Percentiles rank a stretch among this genome's conserved stretches.
Evolutionary conservation across 1,140 invertebrate species (phyloP).

Genomic region (Tetramorium alpestre): DNA sequence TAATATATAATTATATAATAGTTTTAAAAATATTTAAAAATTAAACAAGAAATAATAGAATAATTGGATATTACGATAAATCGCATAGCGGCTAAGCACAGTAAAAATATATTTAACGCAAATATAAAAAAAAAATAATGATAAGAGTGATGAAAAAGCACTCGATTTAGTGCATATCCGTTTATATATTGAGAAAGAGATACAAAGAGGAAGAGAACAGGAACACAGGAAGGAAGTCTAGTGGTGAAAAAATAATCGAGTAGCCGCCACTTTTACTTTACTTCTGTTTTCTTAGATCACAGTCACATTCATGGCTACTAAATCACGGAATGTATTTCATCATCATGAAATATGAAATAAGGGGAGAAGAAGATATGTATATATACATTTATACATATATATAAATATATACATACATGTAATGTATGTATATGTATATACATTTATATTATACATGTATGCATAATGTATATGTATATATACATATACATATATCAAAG

Average conservation of each 20-base stretch:
- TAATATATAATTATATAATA: constrained; percentile 80
- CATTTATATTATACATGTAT: background rate
- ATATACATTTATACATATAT: background rate
- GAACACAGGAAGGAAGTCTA: constrained; percentile 63
- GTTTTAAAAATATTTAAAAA: constrained; percentile 81
- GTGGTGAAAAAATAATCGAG: constrained; percentile 76
- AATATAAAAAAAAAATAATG: constrained; percentile 61
- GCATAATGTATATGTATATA: background rate
- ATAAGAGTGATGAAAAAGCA: constrained; percentile 44
- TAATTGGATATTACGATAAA: constrained; percentile 75
- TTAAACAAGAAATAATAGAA: constrained; percentile 78
- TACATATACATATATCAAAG: constrained; percentile 67
- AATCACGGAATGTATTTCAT: constrained; percentile 78
- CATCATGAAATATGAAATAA: constrained; percentile 69
- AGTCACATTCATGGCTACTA: constrained; percentile 81
- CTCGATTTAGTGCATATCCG: constrained; percentile 58
- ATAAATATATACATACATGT: background rate
- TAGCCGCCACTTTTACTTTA: constrained; percentile 80
- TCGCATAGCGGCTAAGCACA: constrained; percentile 72
- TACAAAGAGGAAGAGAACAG: constrained; percentile 52
- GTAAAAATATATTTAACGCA: constrained; percentile 73
- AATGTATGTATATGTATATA: background rate
- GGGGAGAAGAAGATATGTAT: constrained; percentile 38
- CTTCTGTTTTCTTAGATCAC: constrained; percentile 82
- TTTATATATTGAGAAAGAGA: constrained; percentile 66